Evolutionary conservation across 2,797 vertebrate species (phyloP), one percentile per base, ranked within the genome.

Genomic region (Myripristis jacobus): DNA sequence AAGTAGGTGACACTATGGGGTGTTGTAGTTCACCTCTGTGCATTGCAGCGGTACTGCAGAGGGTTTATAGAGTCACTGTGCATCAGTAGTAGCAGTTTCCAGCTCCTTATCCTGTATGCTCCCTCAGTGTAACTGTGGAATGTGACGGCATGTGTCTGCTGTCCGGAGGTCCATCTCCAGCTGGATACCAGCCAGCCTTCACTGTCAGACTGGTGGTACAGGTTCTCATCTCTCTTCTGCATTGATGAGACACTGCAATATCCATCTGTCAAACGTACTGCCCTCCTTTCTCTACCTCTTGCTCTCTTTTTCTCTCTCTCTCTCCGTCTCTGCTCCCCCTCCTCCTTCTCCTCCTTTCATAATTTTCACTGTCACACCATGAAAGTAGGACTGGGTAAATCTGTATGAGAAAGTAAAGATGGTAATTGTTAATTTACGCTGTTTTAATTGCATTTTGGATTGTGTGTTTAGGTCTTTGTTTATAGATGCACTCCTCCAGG

Each of bases 191-290:
- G 88, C 89, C 90, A 90, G 85, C 80, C 87, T 84, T 88, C 71
- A 51, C 87, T 86, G 90, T 91, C 88, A 87, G 74, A 78, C 82
- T 61, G 46, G 74, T 83, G 87, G 83, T 88, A 60, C 85, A 88
- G 87, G 87, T 91, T 90, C 90, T 88, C 86, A 87, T 90, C 88
- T 88, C 76, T 87, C 79, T 67, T 82, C 67, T 34, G 86, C 86
- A 87, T 80, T 90, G 88, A 93, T 88, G 89, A 89, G 89, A 89
- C 87, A 81, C 88, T 80, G 87, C 79, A 87, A 88, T 81, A 83
- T 90, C 91, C 88, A 93, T 93, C 90, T 92, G 91, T 91, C 92
- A 91, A 88, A 87, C 83, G 79, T 80, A 86, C 78, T 83, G 80
- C 82, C 75, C 67, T 75, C 77, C 75, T 63, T 52, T 53, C 62